phyloP scores from a whole-genome alignment of 2,888 invertebrate species.

The Elmis aenea region DNA sequence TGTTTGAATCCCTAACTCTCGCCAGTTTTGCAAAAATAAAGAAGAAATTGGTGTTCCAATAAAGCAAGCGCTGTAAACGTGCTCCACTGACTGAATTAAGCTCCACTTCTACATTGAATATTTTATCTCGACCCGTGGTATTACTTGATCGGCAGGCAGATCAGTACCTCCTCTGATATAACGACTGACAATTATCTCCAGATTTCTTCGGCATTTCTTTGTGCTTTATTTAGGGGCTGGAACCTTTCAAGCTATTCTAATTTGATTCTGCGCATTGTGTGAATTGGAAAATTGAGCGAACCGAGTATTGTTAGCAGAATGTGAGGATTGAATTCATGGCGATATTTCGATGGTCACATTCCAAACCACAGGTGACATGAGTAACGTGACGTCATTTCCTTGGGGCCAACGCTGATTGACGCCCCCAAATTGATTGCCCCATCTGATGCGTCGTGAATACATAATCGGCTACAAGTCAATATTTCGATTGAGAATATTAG shows the following conservation, averaged over 20 bases:
- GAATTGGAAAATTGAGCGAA: slow-evolving; percentile 34
- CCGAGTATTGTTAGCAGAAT: slow-evolving; percentile 19
- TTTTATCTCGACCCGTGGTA: slow-evolving; percentile 16
- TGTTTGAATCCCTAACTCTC: too few relatives aligned
- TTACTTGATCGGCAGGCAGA: slow-evolving; percentile 19
- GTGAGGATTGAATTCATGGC: slow-evolving; percentile 19
- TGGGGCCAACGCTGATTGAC: slow-evolving; percentile 28
- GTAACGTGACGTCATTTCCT: slow-evolving; percentile 21
- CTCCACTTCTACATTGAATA: slow-evolving; percentile 17
- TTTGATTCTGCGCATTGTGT: slow-evolving; percentile 34
- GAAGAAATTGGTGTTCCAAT: slow-evolving; percentile 18
- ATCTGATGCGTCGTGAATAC: slow-evolving; percentile 33
- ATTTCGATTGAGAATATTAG: slow-evolving; percentile 38
- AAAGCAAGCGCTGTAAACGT: slow-evolving; percentile 20
- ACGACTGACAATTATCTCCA: slow-evolving; percentile 23
- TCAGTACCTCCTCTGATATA: slow-evolving; percentile 15
- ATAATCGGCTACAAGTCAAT: slow-evolving; percentile 30
- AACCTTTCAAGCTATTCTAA: slow-evolving; percentile 32
- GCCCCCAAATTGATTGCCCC: slow-evolving; percentile 32
- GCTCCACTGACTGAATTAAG: slow-evolving; percentile 20
- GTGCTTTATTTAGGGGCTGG: slow-evolving; percentile 21
- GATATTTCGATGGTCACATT: slow-evolving; percentile 14
- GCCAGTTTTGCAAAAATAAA: too few relatives aligned
- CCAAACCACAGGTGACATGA: slow-evolving; percentile 21
- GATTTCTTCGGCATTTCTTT: slow-evolving; percentile 19